phyloP scores from a whole-genome alignment of 2,797 vertebrate species.

The Amphiprion clarkii region DNA sequence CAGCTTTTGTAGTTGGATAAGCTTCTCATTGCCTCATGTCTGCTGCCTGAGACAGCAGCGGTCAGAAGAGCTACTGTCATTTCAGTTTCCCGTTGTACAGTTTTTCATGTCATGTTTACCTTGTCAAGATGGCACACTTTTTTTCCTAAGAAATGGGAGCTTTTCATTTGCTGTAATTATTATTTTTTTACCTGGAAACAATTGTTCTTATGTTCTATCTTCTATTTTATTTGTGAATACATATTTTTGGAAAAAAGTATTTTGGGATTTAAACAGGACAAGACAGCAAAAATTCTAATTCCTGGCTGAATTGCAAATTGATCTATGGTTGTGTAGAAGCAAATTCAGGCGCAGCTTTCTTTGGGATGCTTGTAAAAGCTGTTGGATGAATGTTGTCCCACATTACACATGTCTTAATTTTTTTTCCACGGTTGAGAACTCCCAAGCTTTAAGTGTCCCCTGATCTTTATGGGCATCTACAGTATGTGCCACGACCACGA shows the following conservation, averaged over 20 bases:
- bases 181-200: conserved; percentile 37
- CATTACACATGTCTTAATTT: conserved; percentile 37
- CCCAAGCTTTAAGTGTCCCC: conserved; percentile 20
- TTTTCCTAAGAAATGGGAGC: conserved; percentile 54
- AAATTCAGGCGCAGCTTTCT: conserved; percentile 36
- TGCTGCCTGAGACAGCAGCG: conserved; percentile 31
- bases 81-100: conserved; percentile 50
- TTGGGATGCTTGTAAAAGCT: conserved; percentile 34
- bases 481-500: conserved; percentile 66
- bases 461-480: conserved; percentile 45
- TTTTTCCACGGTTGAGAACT: conserved; percentile 44
- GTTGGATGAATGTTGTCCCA: conserved; percentile 57
- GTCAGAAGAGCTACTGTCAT: conserved; percentile 59
- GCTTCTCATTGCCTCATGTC: conserved; percentile 27
- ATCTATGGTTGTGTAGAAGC: conserved; percentile 27
- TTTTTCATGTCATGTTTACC: conserved; percentile 53
- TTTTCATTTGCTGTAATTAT: conserved; percentile 51
- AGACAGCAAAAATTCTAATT: conserved; percentile 17
- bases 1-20: conserved; percentile 19
- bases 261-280: conserved; percentile 52
- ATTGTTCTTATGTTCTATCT: conserved; percentile 13
- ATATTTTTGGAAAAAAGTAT: conserved; percentile 6
- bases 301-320: conserved; percentile 41
- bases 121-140: conserved; percentile 34
- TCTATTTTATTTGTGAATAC: conserved; percentile 28